Evolutionary conservation across 2,113 vertebrate species (phyloP), one percentile per base, ranked within the genome.

Genomic region (Tetraodon nigroviridis): DNA sequence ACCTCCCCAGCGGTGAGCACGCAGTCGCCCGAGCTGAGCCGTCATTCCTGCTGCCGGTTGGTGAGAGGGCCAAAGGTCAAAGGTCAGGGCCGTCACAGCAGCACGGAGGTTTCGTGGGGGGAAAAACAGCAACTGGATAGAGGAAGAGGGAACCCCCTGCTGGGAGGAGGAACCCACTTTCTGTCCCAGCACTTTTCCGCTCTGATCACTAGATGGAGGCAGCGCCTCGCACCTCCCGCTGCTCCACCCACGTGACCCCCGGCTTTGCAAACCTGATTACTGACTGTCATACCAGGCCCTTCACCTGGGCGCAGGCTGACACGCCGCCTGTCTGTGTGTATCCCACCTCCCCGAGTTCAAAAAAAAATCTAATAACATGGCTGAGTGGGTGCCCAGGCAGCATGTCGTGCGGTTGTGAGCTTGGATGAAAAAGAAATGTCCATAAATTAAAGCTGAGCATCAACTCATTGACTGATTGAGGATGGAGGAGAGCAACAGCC

Each of bases 361-460:
- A 21, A 71, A 79, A 71, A 86, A 87, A 83, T 84, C 78, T 82
- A 89, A 90, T 90, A 89, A 82, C 87, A 88, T 84, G 87, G 84
- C 75, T 87, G 88, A 84, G 75, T 88, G 78, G 80, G 78, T 85
- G 75, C 85, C 78, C 84, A 80, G 69, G 53, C 79, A 65, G 75
- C 80, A 81, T 80, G 84, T 76, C 81, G 78, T 79, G 79, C 80
- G 83, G 75, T 80, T 81, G 79, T 86, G 72, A 80, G 66, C 73
- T 76, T 61, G 71, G 59, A 78, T 70, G 61, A 79, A 76, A 46
- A 81, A 69, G 78, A 86, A 83, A 84, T 82, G 75, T 78, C 59
- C 81, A 85, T 83, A 83, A 84, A 86, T 88, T 77, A 86, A 79
- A 79, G 76, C 70, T 70, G 78, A 69, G 71, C 75, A 79, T 78